Base-by-base conservation (phyloP, 2,113 vertebrate genomes). In the Lamprotornis superbus region DNA sequence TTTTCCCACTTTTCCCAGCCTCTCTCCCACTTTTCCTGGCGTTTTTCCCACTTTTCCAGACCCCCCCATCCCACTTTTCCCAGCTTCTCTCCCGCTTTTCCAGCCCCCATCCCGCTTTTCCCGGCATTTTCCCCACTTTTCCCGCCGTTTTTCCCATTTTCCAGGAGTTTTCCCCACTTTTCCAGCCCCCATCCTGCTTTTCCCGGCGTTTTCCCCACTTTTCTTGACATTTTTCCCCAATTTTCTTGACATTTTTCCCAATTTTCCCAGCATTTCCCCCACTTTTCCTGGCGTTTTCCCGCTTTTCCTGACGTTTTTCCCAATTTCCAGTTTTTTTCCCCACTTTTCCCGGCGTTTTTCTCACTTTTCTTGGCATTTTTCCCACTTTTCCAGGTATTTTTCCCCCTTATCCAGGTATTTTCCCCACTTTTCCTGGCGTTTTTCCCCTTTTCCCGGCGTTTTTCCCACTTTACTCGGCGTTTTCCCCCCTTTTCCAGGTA, bases 381-480 rank as follows among this genome's bases (percentile, higher is more conserved):
- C 23, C n/a, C 22, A 16, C 28, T 47, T 49, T 24, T 49, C 47
- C 47, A 7, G 3, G 30, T 11, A 2, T 33, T 19, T 33, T 6
- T 22, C 39, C 13, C 13, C 1, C 28, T 31, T 64, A 31, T 44
- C 30, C 10, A 9, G 39, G 39, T 11, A 39, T 39, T 39, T 39
- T 46, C 21, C 22, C 22, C 22, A 7, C 12, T 49, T 47, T 47
- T 47, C 46, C 46, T 5, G 20, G 10, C 9, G 44, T 47, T 21
- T 22, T 23, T 22, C 11, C 46, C 23, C 47, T 49, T 49, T 49
- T 49, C 47, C 47, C 46, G 44, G 44, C 7, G 19, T 46, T 14
- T 50, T n/a, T 52, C n/a, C n/a, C 3, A 0, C n/a, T 30, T 50
- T 37, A 22, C 47, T 20, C 3, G 0, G 7, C 1, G 0, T 39